phyloP scores from a whole-genome alignment of 2,113 vertebrate genomes.

The Pituophis catenifer region DNA sequence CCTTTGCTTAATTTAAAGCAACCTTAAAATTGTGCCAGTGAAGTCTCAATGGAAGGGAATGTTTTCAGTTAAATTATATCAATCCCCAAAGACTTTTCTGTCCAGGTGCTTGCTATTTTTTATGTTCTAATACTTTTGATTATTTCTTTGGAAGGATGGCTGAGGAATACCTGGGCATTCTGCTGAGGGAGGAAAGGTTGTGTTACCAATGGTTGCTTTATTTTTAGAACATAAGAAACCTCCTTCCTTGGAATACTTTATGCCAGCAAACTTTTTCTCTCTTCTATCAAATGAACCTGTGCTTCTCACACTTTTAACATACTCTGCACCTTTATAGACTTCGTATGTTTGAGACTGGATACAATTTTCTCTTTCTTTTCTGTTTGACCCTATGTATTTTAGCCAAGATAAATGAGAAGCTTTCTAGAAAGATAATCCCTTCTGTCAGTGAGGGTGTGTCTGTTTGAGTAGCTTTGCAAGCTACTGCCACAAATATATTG shows the following conservation, averaged over 20 bases:
- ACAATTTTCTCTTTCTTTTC: not conserved
- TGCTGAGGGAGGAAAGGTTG: not conserved
- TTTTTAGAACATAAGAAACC: not conserved
- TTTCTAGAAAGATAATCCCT: not conserved
- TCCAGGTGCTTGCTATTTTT: not conserved
- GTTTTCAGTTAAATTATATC: conserved; percentile 42
- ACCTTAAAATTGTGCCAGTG: not conserved
- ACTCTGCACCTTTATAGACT: not conserved
- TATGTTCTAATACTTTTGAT: conserved; percentile 21
- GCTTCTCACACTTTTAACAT: not conserved
- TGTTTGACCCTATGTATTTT: not conserved
- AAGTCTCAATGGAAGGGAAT: conserved; percentile 40
- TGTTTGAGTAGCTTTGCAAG: not conserved
- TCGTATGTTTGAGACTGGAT: not conserved
- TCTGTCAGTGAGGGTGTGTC: not conserved
- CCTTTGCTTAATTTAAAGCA: conserved; percentile 44
- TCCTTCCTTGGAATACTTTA: not conserved
- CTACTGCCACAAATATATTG: not conserved
- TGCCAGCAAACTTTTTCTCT: not conserved
- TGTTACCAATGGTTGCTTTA: not conserved
- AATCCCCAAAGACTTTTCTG: conserved; percentile 26
- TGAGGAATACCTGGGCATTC: conserved; percentile 19
- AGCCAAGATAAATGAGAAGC: not conserved
- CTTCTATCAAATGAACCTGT: not conserved
- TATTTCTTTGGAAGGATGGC: conserved; percentile 20